Percentiles rank a stretch among this genome's conserved stretches.
phyloP scores from a whole-genome alignment of 2,888 invertebrate genomes.

The Limenitis camilla region DNA sequence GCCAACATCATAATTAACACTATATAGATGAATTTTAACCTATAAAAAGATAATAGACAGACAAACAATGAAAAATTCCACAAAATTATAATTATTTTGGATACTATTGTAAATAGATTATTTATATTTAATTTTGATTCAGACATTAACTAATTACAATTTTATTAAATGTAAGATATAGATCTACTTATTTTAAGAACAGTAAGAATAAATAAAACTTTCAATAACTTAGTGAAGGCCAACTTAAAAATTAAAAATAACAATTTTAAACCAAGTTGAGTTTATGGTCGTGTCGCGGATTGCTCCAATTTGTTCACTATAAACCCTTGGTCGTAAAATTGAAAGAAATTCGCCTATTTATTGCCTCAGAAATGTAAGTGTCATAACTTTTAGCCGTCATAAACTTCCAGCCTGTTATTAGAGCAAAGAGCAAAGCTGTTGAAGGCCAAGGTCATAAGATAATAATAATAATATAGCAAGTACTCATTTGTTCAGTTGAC shows the following conservation, averaged over 20 bases:
- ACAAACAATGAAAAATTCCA: too few species aligned
- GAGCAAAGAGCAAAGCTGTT: constrained; percentile 8
- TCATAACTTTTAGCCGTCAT: constrained; percentile 32
- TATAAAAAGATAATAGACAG: too few species aligned
- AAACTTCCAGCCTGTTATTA: constrained; percentile 30
- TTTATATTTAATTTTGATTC: too few species aligned
- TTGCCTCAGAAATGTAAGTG: constrained; percentile 28
- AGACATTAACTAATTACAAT: too few species aligned
- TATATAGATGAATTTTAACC: too few species aligned
- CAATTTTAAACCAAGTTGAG: constrained; percentile 13
- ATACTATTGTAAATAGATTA: too few species aligned
- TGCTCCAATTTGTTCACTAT: constrained; percentile 62
- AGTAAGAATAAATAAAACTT: background rate
- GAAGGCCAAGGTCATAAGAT: constrained; percentile 5
- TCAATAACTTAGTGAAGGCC: constrained; percentile 27
- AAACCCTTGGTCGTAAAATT: constrained; percentile 48
- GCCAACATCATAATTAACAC: too few species aligned
- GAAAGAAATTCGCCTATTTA: constrained; percentile 38
- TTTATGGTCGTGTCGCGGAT: constrained; percentile 41
- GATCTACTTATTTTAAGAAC: too few species aligned
- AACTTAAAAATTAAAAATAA: constrained; percentile 32
- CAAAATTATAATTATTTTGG: too few species aligned
- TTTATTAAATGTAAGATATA: too few species aligned
- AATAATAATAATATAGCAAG: background rate
- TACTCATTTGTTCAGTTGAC: background rate